Evolutionary conservation across 2,888 invertebrate genomes (phyloP).

Genomic region (Entomobrya proxima): DNA sequence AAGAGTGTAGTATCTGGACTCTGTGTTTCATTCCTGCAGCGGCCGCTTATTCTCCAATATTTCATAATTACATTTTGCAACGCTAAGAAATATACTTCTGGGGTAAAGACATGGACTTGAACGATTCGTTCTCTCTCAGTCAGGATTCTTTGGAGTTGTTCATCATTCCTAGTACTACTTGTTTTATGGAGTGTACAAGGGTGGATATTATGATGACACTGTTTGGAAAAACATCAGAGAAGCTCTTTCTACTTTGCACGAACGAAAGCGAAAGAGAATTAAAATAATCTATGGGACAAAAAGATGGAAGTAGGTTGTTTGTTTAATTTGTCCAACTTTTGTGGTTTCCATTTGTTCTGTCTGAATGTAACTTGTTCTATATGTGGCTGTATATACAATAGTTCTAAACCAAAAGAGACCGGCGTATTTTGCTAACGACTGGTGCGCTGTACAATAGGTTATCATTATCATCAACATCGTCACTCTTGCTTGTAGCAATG

Average conservation of each 20-base stretch:
- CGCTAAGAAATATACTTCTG: not conserved
- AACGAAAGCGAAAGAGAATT: conserved; percentile 20
- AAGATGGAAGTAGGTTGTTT: conserved; percentile 51
- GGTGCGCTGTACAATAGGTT: conserved; percentile 11
- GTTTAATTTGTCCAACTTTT: conserved; percentile 54
- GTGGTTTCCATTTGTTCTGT: conserved; percentile 42
- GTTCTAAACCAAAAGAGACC: not conserved
- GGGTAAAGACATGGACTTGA: not conserved
- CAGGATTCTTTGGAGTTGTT: not conserved
- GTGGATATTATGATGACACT: conserved; percentile 13
- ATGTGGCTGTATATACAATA: not conserved
- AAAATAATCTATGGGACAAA: conserved; percentile 53
- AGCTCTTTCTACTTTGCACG: conserved; percentile 15
- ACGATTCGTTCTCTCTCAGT: not conserved
- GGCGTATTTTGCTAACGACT: not conserved
- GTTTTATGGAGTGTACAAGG: conserved; percentile 55
- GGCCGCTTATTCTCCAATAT: conserved; percentile 17
- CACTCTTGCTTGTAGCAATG: not conserved
- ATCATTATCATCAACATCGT: not conserved
- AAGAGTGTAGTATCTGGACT: no score
- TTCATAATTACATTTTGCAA: conserved; percentile 53
- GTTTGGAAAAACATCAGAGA: conserved; percentile 8
- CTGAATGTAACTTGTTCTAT: not conserved
- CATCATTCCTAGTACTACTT: conserved; percentile 14
- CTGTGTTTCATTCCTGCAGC: not conserved